Conservation (phyloP, 2,888 invertebrate species). For the Didymodactylos carnosus region DNA sequence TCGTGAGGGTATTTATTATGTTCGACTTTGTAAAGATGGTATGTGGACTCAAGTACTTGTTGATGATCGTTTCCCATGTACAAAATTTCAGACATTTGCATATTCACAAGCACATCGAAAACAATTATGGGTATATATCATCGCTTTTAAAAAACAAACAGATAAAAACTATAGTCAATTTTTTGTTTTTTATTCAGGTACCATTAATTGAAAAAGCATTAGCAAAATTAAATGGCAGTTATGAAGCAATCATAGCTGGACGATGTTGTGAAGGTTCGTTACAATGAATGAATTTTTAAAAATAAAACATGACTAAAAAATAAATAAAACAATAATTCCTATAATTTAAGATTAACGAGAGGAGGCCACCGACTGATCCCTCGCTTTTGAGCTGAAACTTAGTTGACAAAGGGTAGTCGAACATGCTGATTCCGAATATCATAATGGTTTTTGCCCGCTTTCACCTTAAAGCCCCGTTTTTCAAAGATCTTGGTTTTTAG, state of each 20-base stretch:
- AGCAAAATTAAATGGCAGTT: constrained; percentile 14
- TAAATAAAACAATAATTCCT: no score
- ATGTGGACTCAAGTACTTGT: constrained; percentile 84
- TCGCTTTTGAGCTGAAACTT: no score
- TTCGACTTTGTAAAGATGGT: constrained; percentile 72
- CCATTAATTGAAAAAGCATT: constrained; percentile 15
- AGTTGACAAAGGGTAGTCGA: no score
- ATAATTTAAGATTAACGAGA: no score
- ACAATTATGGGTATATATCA: constrained; percentile 67
- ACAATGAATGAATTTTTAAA: not conserved
- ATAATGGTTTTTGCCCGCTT: no score
- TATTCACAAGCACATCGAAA: constrained; percentile 76
- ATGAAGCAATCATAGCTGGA: constrained; percentile 13
- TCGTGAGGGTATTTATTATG: constrained; percentile 37
- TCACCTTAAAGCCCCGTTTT: no score
- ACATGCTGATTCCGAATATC: no score
- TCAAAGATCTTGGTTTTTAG: no score
- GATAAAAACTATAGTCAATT: not conserved
- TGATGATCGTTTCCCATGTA: constrained; percentile 85
- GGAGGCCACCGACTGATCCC: no score
- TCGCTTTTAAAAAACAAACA: not conserved
- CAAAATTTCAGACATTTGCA: constrained; percentile 66
- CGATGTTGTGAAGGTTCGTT: constrained; percentile 10
- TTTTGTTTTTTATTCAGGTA: constrained; percentile 27
- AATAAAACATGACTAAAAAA: no score